Percentiles rank a stretch among this genome's conserved stretches.
phyloP scores from a whole-genome alignment of 2,888 invertebrate genomes.

The Drosophila anceps region DNA sequence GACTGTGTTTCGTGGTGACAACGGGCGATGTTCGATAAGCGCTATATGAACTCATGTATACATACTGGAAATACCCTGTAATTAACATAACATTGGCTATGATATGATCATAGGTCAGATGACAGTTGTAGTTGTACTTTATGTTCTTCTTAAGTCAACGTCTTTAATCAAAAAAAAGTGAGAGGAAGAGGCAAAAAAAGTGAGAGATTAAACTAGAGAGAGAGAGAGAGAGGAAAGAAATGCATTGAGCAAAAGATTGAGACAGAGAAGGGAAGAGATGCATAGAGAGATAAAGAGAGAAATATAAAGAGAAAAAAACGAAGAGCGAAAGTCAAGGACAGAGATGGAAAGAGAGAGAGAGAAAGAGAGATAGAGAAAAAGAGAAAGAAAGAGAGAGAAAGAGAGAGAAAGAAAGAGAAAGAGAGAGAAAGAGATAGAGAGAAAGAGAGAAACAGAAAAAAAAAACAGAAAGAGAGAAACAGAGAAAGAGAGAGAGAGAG shows the following conservation, averaged over 20 bases:
- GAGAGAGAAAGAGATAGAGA: neutral
- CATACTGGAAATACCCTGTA: slow-evolving; percentile 16
- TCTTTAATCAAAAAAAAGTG: no score
- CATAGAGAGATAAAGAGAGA: neutral
- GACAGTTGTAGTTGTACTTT: neutral
- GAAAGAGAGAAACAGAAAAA: neutral
- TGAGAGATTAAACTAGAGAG: neutral
- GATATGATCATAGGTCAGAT: neutral
- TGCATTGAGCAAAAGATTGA: neutral
- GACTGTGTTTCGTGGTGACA: slow-evolving; percentile 55
- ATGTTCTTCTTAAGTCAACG: neutral
- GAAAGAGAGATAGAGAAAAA: neutral
- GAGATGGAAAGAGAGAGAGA: neutral
- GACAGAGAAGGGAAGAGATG: neutral
- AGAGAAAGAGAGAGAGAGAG: neutral
- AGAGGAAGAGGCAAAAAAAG: no score
- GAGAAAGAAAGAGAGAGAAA: neutral
- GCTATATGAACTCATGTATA: neutral
- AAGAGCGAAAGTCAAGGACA: neutral
- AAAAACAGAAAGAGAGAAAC: neutral
- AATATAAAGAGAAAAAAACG: neutral
- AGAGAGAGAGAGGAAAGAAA: neutral
- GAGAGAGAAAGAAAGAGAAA: neutral
- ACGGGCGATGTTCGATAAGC: slow-evolving; percentile 40
- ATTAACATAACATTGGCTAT: neutral